phyloP scores from a whole-genome alignment of 2,113 vertebrate genomes.

The Mellivora capensis region DNA sequence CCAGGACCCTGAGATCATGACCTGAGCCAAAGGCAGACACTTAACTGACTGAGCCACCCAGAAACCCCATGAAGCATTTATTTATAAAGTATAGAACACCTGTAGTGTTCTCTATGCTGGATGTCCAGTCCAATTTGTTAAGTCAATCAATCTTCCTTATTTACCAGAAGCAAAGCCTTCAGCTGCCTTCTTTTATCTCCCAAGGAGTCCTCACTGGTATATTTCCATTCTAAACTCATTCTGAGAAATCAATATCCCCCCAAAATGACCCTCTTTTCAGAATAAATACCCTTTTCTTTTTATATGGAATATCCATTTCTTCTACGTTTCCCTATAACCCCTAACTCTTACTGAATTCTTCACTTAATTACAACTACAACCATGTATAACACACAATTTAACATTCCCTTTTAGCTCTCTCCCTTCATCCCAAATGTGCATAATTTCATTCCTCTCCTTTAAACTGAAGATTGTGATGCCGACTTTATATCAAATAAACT shows the following conservation, averaged over 20 bases:
- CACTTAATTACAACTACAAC: not conserved
- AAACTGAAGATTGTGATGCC: not conserved
- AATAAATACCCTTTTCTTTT: not conserved
- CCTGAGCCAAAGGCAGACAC: not conserved
- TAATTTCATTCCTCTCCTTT: not conserved
- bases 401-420: not conserved
- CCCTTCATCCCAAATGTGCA: not conserved
- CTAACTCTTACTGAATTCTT: constrained; percentile 12
- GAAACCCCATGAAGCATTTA: not conserved
- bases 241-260: not conserved
- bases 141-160: not conserved
- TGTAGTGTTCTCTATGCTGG: not conserved
- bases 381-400: not conserved
- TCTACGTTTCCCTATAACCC: not conserved
- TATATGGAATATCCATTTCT: not conserved
- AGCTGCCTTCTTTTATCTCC: not conserved
- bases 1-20: not conserved
- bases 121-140: not conserved
- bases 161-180: not conserved
- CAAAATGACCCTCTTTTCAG: not conserved
- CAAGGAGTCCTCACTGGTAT: not conserved
- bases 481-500: not conserved
- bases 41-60: not conserved
- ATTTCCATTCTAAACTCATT: not conserved
- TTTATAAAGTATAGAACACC: not conserved